These are phyloP conservation scores for Coptodon rendalli DNA, from an alignment of 2,113 vertebrate genomes.

Conservation along the genomic window DNA sequence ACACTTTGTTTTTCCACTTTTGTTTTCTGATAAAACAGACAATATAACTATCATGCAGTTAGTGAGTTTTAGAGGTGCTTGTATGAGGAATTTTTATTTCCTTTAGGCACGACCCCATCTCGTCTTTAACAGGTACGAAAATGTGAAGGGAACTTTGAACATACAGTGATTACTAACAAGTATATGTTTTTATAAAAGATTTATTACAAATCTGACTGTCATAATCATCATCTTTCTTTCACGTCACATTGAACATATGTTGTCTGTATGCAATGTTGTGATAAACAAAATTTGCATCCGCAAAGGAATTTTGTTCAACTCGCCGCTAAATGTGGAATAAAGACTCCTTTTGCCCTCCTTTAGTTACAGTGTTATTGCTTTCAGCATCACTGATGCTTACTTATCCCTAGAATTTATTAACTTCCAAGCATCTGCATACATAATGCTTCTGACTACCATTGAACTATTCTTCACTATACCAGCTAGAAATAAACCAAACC, in stretches of 20 bases:
- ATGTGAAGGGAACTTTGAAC: not conserved
- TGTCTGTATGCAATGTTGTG: not conserved
- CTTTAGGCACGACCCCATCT: accelerated
- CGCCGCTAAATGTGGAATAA: not conserved
- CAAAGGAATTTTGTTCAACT: not conserved
- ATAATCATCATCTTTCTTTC: not conserved
- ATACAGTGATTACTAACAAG: not conserved
- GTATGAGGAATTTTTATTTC: not conserved
- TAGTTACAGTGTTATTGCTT: not conserved
- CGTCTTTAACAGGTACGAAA: not conserved
- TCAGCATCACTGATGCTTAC: not conserved
- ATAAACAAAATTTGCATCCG: not conserved
- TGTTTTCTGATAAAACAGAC: not conserved
- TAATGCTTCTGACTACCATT: not conserved
- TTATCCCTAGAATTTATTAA: not conserved
- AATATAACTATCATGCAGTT: not conserved
- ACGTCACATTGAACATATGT: not conserved
- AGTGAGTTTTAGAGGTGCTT: not conserved
- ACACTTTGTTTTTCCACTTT: not conserved
- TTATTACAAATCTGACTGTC: not conserved
- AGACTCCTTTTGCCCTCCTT: not conserved
- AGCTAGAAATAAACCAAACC: not conserved
- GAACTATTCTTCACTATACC: not conserved
- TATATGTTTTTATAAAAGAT: not conserved
- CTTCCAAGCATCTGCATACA: not conserved